Conservation (phyloP, 2,888 invertebrate genomes). For the Diadegma fenestrale region DNA sequence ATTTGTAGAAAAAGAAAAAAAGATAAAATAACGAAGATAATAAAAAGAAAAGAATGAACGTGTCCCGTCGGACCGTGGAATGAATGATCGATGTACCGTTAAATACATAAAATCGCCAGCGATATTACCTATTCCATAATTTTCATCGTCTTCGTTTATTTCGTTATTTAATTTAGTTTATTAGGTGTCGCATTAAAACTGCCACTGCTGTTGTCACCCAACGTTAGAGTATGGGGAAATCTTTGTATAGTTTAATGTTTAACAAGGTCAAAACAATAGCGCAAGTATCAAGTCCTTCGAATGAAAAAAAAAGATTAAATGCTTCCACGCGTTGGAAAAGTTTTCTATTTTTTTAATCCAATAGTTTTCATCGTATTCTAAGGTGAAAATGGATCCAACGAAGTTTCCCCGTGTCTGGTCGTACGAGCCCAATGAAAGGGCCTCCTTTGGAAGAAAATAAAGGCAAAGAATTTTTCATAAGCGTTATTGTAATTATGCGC, state of each 20-base stretch:
- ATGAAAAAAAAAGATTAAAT: not conserved
- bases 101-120: constrained; percentile 83
- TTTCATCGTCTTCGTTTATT: constrained; percentile 70
- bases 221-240: constrained; percentile 19
- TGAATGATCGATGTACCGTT: constrained; percentile 79
- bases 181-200: constrained; percentile 37
- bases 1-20: constrained; percentile 8
- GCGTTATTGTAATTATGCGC: not conserved
- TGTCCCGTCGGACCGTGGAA: constrained; percentile 77
- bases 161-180: constrained; percentile 64
- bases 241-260: constrained; percentile 18
- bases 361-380: not conserved
- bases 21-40: not conserved
- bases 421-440: not conserved
- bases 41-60: constrained; percentile 26
- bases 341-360: not conserved
- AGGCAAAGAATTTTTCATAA: not conserved
- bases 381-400: not conserved
- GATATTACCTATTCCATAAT: constrained; percentile 75
- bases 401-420: not conserved
- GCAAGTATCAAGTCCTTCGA: not conserved
- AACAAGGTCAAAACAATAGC: constrained; percentile 29
- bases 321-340: not conserved
- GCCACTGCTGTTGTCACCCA: constrained; percentile 16
- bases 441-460: not conserved